Evolutionary conservation across 2,888 invertebrate species (phyloP), one percentile per base, ranked within the genome.

Genomic region (Lumbricus terrestris): DNA sequence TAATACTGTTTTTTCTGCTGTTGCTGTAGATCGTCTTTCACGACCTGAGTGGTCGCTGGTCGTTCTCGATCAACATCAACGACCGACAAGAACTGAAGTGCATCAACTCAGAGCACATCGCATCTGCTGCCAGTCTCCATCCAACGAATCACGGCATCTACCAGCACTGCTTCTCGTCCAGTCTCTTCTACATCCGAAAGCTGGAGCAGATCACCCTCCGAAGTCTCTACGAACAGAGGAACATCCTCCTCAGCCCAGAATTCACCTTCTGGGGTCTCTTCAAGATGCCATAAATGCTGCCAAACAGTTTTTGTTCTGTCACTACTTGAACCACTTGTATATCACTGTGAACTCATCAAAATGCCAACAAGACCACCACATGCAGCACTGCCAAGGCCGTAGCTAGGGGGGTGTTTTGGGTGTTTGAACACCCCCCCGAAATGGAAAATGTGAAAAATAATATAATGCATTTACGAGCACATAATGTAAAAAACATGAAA

Each of bases 81-180:
- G 85, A 85, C 35, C 85, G 85, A 34, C 85, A 85, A 29, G 85
- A 85, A 85, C 85, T 85, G 13, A 85, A 85, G 35, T 85, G 85
- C 85, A 85, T 85, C 85, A 85, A 85, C 16, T 85, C 85, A 13
- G 85, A 85, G 18, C 85, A 85, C 85, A 85, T 85, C 37, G 34
- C 85, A 37, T 35, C 85, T 18, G 85, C 34, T 6, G 20, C 85
- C 5, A 37, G 20, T 34, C 37, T 85, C 85, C 85, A 85, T 35
- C 85, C 85, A 35, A 85, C 85, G 20, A 85, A 85, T 35, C 85
- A 85, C 37, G 85, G 85, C 6, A 29, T 85, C 85, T 85, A 85
- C 85, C 85, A 85, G 85, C 85, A 85, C 85, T 85, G 85, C 85
- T 85, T 85, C 85, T 85, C 85, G 0, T 85, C 85, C 85, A 85